These are phyloP conservation scores for Lacanobia wlatinum DNA, from an alignment of 2,888 invertebrate species.

Conservation along the genomic window DNA sequence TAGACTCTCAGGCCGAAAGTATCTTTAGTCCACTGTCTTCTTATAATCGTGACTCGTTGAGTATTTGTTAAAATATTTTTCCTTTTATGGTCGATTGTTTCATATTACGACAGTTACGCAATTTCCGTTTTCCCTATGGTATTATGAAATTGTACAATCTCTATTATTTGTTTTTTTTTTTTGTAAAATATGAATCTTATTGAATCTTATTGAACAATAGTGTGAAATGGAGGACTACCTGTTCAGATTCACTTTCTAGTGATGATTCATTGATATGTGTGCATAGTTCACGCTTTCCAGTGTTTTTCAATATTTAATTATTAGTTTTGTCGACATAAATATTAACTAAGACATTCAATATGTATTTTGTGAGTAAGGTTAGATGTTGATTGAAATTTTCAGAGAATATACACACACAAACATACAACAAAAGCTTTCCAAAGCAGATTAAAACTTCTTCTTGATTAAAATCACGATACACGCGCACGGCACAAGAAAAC, in stretches of 20 bases:
- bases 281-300: conserved; percentile 57
- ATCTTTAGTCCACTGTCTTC: conserved; percentile 39
- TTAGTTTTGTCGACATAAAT: conserved; percentile 15
- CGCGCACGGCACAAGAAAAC: conserved; percentile 17
- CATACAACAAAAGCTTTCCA: neutral
- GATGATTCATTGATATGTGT: conserved; percentile 59
- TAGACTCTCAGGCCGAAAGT: conserved; percentile 34
- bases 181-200: neutral
- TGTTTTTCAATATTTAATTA: conserved; percentile 44
- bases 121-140: conserved; percentile 31
- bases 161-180: conserved; percentile 12
- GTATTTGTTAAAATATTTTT: conserved; percentile 57
- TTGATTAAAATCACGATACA: conserved; percentile 10
- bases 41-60: conserved; percentile 51
- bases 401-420: neutral
- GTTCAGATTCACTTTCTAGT: conserved; percentile 66
- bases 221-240: conserved; percentile 21
- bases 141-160: conserved; percentile 28
- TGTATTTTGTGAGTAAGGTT: conserved; percentile 15
- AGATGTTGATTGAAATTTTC: neutral
- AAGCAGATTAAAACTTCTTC: neutral
- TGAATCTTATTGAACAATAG: conserved; percentile 18
- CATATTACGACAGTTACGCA: conserved; percentile 48
- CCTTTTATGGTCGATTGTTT: conserved; percentile 49
- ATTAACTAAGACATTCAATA: neutral